Conservation (phyloP, 2,888 invertebrate genomes). For the Tanaodytes sp. region DNA sequence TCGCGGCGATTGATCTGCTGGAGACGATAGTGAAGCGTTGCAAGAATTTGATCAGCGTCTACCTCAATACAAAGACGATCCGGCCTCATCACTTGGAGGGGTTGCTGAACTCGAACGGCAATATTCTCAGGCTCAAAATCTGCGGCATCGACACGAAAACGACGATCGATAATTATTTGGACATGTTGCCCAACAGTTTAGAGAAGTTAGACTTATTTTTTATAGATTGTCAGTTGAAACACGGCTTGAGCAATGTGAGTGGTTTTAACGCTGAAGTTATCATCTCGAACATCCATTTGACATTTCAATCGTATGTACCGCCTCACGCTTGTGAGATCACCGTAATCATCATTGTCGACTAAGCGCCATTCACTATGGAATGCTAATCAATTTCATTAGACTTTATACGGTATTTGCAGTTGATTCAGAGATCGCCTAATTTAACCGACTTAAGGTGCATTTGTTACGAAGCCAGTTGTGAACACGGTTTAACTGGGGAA, state of each 20-base stretch:
- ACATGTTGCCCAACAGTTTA: slow-evolving; percentile 34
- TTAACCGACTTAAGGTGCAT: too few relatives aligned
- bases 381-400: too few relatives aligned
- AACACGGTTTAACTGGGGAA: slow-evolving; percentile 38
- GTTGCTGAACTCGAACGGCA: slow-evolving; percentile 19
- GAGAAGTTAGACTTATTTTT: slow-evolving; percentile 49
- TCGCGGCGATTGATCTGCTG: slow-evolving; percentile 21
- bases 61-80: slow-evolving; percentile 36
- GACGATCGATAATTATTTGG: slow-evolving; percentile 36
- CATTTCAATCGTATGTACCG: too few relatives aligned
- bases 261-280: slow-evolving; percentile 15
- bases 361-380: too few relatives aligned
- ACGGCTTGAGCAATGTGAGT: slow-evolving; percentile 43
- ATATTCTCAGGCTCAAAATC: slow-evolving; percentile 32
- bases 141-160: slow-evolving; percentile 40
- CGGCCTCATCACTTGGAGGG: slow-evolving; percentile 10
- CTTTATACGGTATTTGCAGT: too few relatives aligned
- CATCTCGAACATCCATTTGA: slow-evolving; percentile 23
- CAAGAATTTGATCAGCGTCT: slow-evolving; percentile 26
- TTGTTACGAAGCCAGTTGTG: too few relatives aligned
- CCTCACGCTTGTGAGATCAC: too few relatives aligned
- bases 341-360: too few relatives aligned
- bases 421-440: too few relatives aligned
- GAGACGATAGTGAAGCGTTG: slow-evolving; percentile 25
- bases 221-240: slow-evolving; percentile 45